Base-by-base conservation (phyloP, 2,888 invertebrate species). In the Mystacides longicornis region DNA sequence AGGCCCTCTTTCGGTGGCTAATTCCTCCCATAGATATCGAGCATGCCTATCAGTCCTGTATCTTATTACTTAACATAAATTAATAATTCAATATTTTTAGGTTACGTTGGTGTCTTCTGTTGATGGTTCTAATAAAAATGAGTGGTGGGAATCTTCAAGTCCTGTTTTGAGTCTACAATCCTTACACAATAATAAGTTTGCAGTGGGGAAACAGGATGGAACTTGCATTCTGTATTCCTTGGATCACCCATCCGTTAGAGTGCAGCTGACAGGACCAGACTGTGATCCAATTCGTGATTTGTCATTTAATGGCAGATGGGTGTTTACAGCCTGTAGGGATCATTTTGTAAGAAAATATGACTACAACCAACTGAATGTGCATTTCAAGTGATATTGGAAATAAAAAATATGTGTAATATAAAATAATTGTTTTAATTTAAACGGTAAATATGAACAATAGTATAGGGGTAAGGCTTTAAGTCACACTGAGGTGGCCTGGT, bases 241-340 rank as follows among this genome's bases (percentile, higher is more conserved):
- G 52, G 68, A 73, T 56, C 70, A 73, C 43, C 64, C 68, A 18
- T 68, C 69, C 52, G 64, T 61, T 2, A 67, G 73, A 56, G 71
- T 81, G 0, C 81, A 82, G 57, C 68, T 87, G n/a, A 85, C 85
- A 5, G 87, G 87, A 0, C 74, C 86, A 0, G 83, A 87, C 64
- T 83, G 80, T 67, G 87, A 87, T 64, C 85, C 86, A 0, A 76
- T 88, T 16, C 79, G 86, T 66, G 80, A 80, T 62, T 68, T 86
- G 23, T 70, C 77, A 0, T 76, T 75, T 60, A 82, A 83, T 65
- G 78, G 78, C 2, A 75, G 75, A 66, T 76, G 77, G 75, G 68
- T 87, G 27, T 82, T 80, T 62, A 79, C 84, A 1, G 81, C 77
- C 1, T 83, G 83, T 64, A 71, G 87, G 60, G 87, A 88, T 66